A percentile compares a stretch with the other conserved stretches of the same genome.
Conservation (phyloP, 2,797 vertebrate species). For the Helicolenus hilgendorfi region DNA sequence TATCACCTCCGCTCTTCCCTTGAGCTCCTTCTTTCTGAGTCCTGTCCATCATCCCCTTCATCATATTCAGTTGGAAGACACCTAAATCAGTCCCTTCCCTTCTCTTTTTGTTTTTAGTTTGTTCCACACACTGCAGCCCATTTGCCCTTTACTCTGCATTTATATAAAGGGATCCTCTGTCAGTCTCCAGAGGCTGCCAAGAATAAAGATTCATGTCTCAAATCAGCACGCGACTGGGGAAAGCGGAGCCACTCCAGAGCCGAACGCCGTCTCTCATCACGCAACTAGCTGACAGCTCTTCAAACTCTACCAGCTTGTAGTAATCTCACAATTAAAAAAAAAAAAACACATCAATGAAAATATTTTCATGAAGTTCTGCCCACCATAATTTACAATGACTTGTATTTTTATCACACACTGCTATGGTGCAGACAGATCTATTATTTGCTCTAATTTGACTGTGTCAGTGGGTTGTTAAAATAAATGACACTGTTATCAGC, state of each 20-base stretch:
- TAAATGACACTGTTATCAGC: neutral
- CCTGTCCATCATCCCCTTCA: conserved; percentile 8
- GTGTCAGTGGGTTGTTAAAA: neutral
- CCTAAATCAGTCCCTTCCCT: conserved; percentile 1
- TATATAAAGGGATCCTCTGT: conserved; percentile 31
- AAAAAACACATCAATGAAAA: neutral
- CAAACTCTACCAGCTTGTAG: neutral
- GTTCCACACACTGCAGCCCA: neutral
- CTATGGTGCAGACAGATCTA: neutral
- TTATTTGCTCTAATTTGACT: neutral
- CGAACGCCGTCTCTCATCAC: conserved; percentile 1
- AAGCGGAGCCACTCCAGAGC: conserved; percentile 20
- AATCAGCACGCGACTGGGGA: conserved; percentile 1
- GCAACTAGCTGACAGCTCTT: conserved; percentile 11
- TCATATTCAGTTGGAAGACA: conserved; percentile 10
- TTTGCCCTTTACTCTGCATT: conserved; percentile 1
- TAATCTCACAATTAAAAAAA: neutral
- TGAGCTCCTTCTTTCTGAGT: neutral
- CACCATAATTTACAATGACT: neutral
- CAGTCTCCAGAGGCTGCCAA: neutral
- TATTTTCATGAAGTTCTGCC: neutral
- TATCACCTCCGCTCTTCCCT: conserved; percentile 28
- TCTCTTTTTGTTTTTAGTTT: neutral
- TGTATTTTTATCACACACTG: neutral
- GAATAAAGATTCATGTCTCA: conserved; percentile 48